Evolutionary conservation across 53 echinoderm and acorn worm species (phyloP).

Genomic region (Paelopatides confundens): DNA sequence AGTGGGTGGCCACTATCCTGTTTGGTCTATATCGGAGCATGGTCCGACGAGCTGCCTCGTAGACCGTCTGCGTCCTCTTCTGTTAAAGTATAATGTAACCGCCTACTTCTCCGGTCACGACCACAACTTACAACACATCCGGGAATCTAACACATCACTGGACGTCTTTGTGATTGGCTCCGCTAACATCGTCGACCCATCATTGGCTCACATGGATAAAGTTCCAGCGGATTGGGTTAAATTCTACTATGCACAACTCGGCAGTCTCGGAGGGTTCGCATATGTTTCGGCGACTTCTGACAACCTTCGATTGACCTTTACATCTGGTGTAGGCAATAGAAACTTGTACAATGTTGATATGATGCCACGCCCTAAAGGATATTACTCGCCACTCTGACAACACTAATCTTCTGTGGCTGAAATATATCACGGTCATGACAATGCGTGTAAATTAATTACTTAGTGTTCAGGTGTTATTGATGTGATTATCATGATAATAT

Average conservation of each 20-base stretch:
- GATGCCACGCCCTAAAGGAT: slow-evolving; percentile 57
- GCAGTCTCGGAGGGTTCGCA: slow-evolving; percentile 89
- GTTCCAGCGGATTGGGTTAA: slow-evolving; percentile 80
- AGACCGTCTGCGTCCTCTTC: slow-evolving; percentile 69
- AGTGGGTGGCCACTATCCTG: slow-evolving; percentile 92
- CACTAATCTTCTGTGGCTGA: no score
- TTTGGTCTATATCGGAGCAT: slow-evolving; percentile 97
- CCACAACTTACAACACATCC: slow-evolving; percentile 93
- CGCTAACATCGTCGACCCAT: slow-evolving; percentile 76
- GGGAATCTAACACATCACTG: slow-evolving; percentile 76
- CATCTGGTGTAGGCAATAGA: slow-evolving; percentile 66
- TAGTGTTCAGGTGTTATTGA: no score
- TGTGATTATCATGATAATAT: no score
- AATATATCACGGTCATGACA: no score
- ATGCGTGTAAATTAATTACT: no score
- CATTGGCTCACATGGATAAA: slow-evolving; percentile 65
- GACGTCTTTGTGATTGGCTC: slow-evolving; percentile 94
- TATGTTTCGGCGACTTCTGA: slow-evolving; percentile 67
- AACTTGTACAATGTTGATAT: slow-evolving; percentile 79
- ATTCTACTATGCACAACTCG: slow-evolving; percentile 65
- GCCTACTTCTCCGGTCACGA: slow-evolving; percentile 97
- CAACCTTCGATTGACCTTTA: slow-evolving; percentile 75
- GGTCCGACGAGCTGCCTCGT: slow-evolving; percentile 90
- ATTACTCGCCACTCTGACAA: no score
- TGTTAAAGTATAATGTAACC: slow-evolving; percentile 89